Evolutionary conservation across 2,888 invertebrate genomes (phyloP).

Genomic region (Parnassius orleans): DNA sequence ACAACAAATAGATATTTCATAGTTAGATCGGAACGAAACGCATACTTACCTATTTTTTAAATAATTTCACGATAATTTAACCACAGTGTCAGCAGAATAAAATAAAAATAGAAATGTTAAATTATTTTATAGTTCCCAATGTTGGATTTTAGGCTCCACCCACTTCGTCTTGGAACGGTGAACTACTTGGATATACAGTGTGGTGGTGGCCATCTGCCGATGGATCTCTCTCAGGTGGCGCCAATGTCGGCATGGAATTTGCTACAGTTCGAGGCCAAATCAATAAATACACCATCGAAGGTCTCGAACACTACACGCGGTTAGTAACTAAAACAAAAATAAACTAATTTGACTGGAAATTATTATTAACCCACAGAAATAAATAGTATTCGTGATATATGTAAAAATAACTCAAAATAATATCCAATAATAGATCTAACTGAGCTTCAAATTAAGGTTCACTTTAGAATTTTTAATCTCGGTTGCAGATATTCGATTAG

Average conservation of each 20-base stretch:
- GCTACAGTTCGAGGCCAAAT: conserved; percentile 87
- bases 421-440: too few relatives aligned
- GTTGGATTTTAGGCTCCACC: conserved; percentile 80
- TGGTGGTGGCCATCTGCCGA: conserved; percentile 83
- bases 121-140: neutral
- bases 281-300: conserved; percentile 85
- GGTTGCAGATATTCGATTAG: conserved; percentile 85
- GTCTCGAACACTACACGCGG: conserved; percentile 90
- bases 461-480: neutral
- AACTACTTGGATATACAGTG: conserved; percentile 88
- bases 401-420: too few relatives aligned
- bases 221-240: conserved; percentile 59
- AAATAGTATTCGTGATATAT: too few relatives aligned
- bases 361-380: too few relatives aligned
- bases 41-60: too few relatives aligned
- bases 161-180: conserved; percentile 86
- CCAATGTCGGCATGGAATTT: conserved; percentile 74
- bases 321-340: conserved; percentile 29
- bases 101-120: too few relatives aligned
- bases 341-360: too few relatives aligned
- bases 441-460: too few relatives aligned
- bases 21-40: too few relatives aligned
- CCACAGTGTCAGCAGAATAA: too few relatives aligned
- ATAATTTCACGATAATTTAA: too few relatives aligned
- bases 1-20: too few relatives aligned